Conservation (phyloP, 1,140 invertebrate species). For the Zophobas atratus region DNA sequence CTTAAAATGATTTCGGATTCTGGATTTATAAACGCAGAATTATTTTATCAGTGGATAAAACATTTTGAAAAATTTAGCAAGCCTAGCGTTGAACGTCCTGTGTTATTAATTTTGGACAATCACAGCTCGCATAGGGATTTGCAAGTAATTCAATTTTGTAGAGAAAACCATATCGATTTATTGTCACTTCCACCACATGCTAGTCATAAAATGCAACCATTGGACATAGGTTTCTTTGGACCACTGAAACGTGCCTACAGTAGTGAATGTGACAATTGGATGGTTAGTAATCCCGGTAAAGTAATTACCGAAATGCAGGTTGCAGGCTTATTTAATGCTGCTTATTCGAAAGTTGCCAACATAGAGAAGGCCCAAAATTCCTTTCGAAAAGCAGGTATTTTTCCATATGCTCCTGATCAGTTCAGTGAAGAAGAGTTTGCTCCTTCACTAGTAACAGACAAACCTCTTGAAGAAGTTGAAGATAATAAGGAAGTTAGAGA, state of each 20-base stretch:
- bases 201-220: slow-evolving; percentile 65
- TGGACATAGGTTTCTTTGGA: slow-evolving; percentile 58
- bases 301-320: not conserved
- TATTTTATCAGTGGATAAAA: not conserved
- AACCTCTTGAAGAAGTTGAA: too few species aligned
- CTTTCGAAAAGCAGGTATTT: too few species aligned
- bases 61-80: not conserved
- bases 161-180: slow-evolving; percentile 61
- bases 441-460: too few species aligned
- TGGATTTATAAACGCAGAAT: too few species aligned
- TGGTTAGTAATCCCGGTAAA: not conserved
- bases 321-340: slow-evolving; percentile 1
- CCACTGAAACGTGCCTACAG: slow-evolving; percentile 60
- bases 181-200: slow-evolving; percentile 64
- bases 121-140: slow-evolving; percentile 15
- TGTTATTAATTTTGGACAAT: not conserved
- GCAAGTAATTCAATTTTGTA: slow-evolving; percentile 53
- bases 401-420: too few species aligned
- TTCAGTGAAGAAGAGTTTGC: too few species aligned
- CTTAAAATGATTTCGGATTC: not conserved
- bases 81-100: not conserved
- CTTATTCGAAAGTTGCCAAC: too few species aligned
- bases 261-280: slow-evolving; percentile 41
- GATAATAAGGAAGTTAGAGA: too few species aligned
- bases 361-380: too few species aligned